Evolutionary conservation across 2,797 vertebrate genomes (phyloP).

Genomic region (Micrastur ruficollis): DNA sequence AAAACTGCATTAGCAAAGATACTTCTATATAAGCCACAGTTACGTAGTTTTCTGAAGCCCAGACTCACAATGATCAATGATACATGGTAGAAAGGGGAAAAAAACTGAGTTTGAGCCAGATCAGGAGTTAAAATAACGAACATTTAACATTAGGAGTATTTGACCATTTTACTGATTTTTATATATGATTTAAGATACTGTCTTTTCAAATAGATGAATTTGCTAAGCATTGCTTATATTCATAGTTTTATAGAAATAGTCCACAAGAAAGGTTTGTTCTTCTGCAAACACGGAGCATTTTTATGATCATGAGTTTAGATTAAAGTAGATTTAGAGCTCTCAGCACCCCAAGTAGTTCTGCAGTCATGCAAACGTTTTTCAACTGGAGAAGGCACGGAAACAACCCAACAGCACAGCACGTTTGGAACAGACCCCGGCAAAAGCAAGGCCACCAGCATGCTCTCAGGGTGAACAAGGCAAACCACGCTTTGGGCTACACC

Average conservation of each 20-base stretch:
- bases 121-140: neutral
- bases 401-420: rapidly evolving
- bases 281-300: neutral
- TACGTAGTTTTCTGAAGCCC: neutral
- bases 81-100: neutral
- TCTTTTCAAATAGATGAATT: neutral
- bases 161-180: neutral
- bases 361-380: neutral
- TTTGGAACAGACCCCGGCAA: neutral
- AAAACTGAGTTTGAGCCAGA: neutral
- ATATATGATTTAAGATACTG: neutral
- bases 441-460: neutral
- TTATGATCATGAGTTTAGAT: neutral
- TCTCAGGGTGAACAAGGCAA: neutral
- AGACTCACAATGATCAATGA: neutral
- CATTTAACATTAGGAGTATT: neutral
- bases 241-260: neutral
- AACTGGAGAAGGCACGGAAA: neutral
- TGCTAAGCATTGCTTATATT: neutral
- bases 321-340: neutral
- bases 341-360: neutral
- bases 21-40: neutral
- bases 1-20: neutral
- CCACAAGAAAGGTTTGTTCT: neutral
- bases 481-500: neutral